Percentiles rank a stretch among this genome's conserved stretches.
These are phyloP conservation scores for Temnothorax ravouxi DNA, from an alignment of 2,888 invertebrate species.

Conservation along the genomic window DNA sequence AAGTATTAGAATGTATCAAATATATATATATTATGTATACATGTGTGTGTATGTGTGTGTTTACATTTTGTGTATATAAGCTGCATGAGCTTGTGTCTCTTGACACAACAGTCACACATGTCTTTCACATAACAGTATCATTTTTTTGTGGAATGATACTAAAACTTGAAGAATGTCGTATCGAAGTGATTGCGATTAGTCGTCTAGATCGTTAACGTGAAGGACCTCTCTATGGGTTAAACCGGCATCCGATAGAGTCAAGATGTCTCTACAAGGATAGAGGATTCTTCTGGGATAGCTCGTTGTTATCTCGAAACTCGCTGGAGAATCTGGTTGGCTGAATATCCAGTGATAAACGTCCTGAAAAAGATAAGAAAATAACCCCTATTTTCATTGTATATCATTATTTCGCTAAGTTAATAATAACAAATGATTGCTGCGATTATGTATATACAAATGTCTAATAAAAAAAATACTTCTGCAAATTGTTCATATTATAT, in stretches of 20 bases:
- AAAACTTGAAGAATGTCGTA: constrained; percentile 68
- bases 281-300: constrained; percentile 97
- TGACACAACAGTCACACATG: no score
- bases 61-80: constrained; percentile 42
- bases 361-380: constrained; percentile 87
- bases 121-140: constrained; percentile 74
- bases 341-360: constrained; percentile 98
- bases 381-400: background rate
- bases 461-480: background rate
- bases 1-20: constrained; percentile 83
- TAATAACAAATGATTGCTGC: background rate
- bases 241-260: constrained; percentile 92
- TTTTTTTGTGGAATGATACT: constrained; percentile 74
- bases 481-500: background rate
- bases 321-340: constrained; percentile 97
- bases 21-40: constrained; percentile 65
- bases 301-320: constrained; percentile 97
- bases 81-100: constrained; percentile 62
- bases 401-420: background rate
- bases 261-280: constrained; percentile 87
- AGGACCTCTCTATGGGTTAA: constrained; percentile 96
- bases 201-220: constrained; percentile 97
- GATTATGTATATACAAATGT: background rate
- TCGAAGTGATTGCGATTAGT: constrained; percentile 84
- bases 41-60: constrained; percentile 17